Base-by-base conservation (phyloP, 2,113 vertebrate species). In the Myxocyprinus asiaticus region DNA sequence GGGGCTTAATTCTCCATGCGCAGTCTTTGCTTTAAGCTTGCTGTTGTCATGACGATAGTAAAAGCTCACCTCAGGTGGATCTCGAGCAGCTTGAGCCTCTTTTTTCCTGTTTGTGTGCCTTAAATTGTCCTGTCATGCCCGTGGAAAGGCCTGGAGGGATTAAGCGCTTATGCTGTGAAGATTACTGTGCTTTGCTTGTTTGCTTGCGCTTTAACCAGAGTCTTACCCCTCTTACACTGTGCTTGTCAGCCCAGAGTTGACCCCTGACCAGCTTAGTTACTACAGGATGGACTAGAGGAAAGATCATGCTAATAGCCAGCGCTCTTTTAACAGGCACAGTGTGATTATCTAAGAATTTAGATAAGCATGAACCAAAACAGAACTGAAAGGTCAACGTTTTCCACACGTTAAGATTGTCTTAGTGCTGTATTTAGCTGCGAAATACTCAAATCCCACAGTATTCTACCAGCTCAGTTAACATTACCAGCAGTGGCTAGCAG, bases 141-240 rank as follows among this genome's bases (percentile, higher is more conserved):
- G n/a, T 51, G 59, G 63, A 66, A 14, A 73, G 67, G 74, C 44
- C 76, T 79, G 12, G 67, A 59, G 14, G 74, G 33, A 78, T 86
- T 77, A 78, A 84, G 68, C 8, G 11, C 71, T 79, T 81, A 80
- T 67, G 80, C 58, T 58, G 50, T 80, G 14, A 81, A 72, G 85
- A 89, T 88, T 87, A 87, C 79, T 67, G 75, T 43, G 10, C 74
- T 81, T 33, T 72, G 12, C 67, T 70, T 76, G 51, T 88, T 78
- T 70, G 44, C 80, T 81, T 84, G 85, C 81, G 12, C 83, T 85
- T 69, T 66, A 85, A 53, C 1, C 22, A 43, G 65, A 83, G 80
- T 59, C 62, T 83, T 48, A n/a, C 44, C 44, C 42, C 47, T 22
- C 7, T 14, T 17, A 42, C n/a, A 9, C 22, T 33, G 22, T 33